Evolutionary conservation across 2,797 vertebrate species (phyloP).

Genomic region (Xiphorhynchus erythropygius): DNA sequence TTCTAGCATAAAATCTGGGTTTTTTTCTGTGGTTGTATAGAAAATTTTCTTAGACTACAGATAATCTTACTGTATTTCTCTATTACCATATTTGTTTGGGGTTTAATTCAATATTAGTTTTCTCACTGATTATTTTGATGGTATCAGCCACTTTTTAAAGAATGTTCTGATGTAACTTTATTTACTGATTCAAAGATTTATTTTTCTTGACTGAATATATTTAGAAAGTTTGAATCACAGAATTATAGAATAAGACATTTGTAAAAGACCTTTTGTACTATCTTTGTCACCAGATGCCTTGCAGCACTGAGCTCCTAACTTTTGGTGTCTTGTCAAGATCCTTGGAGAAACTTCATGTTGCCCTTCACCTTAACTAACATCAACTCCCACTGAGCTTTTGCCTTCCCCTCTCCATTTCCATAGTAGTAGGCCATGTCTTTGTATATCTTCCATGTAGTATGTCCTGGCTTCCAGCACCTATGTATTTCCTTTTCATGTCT

Average conservation of each 20-base stretch:
- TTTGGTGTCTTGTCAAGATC: not conserved
- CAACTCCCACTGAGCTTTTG: not conserved
- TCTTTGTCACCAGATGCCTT: not conserved
- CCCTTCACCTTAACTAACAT: rapidly evolving
- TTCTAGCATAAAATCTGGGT: not conserved
- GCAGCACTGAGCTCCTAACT: not conserved
- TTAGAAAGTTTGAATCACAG: not conserved
- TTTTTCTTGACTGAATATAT: not conserved
- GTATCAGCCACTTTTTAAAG: not conserved
- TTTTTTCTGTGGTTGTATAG: not conserved
- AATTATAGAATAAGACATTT: not conserved
- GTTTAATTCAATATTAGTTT: not conserved
- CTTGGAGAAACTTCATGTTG: not conserved
- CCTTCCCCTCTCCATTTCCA: not conserved
- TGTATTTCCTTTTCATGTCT: not conserved
- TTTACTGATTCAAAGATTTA: not conserved
- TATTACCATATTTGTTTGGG: not conserved
- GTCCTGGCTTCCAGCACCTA: not conserved
- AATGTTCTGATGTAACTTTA: not conserved
- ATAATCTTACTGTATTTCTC: not conserved
- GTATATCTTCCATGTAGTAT: not conserved
- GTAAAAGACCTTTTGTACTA: not conserved
- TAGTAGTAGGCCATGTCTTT: not conserved
- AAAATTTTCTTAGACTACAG: not conserved
- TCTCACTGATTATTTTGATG: not conserved